Percentiles rank a stretch among this genome's conserved stretches.
Evolutionary conservation across 1,140 invertebrate genomes (phyloP).

Genomic region (Ericerus pela): DNA sequence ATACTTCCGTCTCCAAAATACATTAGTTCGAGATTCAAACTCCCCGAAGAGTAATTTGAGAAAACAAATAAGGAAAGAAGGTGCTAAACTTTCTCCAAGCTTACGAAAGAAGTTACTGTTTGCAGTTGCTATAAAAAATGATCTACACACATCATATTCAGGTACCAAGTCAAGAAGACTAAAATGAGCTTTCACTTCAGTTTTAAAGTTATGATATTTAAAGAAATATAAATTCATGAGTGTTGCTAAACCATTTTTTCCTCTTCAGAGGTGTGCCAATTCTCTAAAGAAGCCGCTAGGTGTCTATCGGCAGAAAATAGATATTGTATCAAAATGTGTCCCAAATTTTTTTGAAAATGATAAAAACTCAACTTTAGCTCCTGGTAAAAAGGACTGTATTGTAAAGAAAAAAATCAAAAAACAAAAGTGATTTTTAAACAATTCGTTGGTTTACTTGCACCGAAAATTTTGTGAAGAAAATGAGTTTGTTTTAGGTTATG

Average conservation of each 20-base stretch:
- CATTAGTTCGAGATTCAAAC: no score
- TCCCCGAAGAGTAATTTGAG: no score
- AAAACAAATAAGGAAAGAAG: no score
- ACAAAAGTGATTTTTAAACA: conserved; percentile 22
- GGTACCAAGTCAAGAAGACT: no score
- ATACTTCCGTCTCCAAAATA: no score
- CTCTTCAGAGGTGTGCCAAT: neutral
- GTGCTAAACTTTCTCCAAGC: no score
- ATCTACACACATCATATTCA: no score
- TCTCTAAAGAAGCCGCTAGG: neutral
- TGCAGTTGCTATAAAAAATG: no score
- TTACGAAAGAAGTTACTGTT: no score
- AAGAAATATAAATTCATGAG: neutral
- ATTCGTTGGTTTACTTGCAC: conserved; percentile 23
- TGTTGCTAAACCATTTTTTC: neutral
- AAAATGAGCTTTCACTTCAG: no score
- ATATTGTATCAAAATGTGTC: conserved; percentile 3
- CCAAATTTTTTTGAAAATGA: conserved; percentile 21
- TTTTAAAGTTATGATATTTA: neutral
- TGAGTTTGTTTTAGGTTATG: conserved; percentile 15
- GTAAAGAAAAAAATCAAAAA: conserved; percentile 22
- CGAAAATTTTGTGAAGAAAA: conserved; percentile 17
- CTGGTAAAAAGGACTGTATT: conserved; percentile 24
- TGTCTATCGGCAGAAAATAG: neutral
- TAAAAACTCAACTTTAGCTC: conserved; percentile 20